Evolutionary conservation across 2,888 invertebrate species (phyloP), one percentile per base, ranked within the genome.

Genomic region (Nymphalis c-album): DNA sequence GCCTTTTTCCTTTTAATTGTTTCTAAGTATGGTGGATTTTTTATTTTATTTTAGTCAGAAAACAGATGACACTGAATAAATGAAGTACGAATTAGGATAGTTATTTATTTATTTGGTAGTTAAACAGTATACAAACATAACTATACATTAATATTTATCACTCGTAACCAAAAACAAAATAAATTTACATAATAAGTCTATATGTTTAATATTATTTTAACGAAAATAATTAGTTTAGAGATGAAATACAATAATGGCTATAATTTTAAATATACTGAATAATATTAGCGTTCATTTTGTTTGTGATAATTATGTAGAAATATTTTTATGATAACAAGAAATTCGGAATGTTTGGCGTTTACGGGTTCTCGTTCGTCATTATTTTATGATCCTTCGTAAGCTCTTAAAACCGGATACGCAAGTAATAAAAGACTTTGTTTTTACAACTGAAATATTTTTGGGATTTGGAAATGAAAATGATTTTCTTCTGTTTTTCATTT

Each of bases 401-500:
- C 60, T 61, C 47, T 65, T 65, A 65, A 65, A 61, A 60, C 64
- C 48, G 53, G 47, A 55, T 40, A 60, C 51, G 60, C 60, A 50
- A 65, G 60, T 60, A 65, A 65, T 65, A 65, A 65, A 65, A 65
- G 31, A 53, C 64, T 60, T 65, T 65, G 60, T 61, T 60, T 60
- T 60, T 60, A 65, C 65, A 65, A 65, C 65, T 55, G 60, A 55
- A 60, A 55, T 60, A 60, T 60, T 60, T 59, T 65, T 46, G 51
- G 26, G 45, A 17, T 65, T 22, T 46, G 46, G 60, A 65, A 65
- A 59, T 48, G 60, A 35, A 60, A 65, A 65, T 65, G 60, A 35
- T 18, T 20, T 20, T 6, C 26, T 31, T 31, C 6, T 31, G 5
- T 31, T 31, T 31, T 31, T 46, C 55, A 55, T 60, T 47, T 60